Evolutionary conservation across 2,797 vertebrate genomes (phyloP).

Genomic region (Falco concolor): DNA sequence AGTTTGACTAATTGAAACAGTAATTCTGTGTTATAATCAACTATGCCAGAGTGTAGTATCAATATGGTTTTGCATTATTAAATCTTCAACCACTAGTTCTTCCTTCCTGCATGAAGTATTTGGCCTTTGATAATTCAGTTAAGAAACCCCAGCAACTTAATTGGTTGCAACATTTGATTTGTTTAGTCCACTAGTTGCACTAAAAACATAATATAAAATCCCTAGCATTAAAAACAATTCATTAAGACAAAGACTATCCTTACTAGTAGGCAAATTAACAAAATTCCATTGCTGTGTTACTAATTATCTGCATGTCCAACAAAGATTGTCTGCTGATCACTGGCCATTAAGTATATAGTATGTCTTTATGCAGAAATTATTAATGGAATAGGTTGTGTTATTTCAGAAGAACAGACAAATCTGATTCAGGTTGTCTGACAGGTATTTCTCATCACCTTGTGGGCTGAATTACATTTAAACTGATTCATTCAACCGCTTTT

Average conservation of each 20-base stretch:
- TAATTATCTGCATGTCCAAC: neutral
- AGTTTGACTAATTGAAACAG: neutral
- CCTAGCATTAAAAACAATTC: fast-evolving
- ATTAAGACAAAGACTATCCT: neutral
- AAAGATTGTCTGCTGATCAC: neutral
- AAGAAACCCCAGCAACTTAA: neutral
- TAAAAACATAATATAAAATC: neutral
- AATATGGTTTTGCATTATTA: neutral
- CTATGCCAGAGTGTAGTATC: neutral
- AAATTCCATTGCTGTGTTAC: neutral
- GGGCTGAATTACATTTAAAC: neutral
- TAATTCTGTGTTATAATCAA: neutral
- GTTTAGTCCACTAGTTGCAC: neutral
- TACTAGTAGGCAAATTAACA: neutral
- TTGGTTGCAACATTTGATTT: neutral
- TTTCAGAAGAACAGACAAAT: neutral
- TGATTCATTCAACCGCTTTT: neutral
- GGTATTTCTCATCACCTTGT: neutral
- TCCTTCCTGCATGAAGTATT: neutral
- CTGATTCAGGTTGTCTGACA: neutral
- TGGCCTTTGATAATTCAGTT: neutral
- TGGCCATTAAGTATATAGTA: neutral
- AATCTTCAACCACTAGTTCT: neutral
- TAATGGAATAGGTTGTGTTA: neutral
- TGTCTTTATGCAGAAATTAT: neutral